Evolutionary conservation across 30 jellyfish, hydroid and myxozoan genomes (phyloP), one percentile per base, ranked within the genome.

Genomic region (Aurelia coerulea): DNA sequence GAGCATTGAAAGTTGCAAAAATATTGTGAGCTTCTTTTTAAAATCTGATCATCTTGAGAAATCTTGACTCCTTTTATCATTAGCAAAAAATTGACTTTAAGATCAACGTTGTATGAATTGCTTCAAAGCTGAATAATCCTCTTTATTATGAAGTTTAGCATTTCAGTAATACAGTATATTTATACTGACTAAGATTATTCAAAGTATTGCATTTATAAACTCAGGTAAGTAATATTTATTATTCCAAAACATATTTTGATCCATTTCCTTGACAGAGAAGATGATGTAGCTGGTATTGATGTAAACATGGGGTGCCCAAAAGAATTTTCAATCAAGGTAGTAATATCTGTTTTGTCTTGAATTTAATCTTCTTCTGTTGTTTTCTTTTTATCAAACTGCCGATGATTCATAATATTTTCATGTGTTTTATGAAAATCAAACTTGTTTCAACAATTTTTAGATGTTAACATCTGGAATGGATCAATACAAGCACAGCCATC

Each of bases 281-380:
- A 96, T 33, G 99, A 96, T 79, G 97, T 96, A 34, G 96, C 97
- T 65, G 99, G 97, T 10, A 78, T 96, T 66, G 99, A 96, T 77
- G 79, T 96, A 9, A 96, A 96, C 80, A 96, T 96, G 99, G 99
- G 99, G 9, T 96, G 99, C 80, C 99, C 99, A 14, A 96, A 96
- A 78, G 97, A 96, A 51, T 96, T 96, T 69, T 96, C 99, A 34
- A 90, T 96, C 74, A 87, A 95, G 92, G 99, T 95, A 60, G 5
- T 17, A 23, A n/a, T n/a, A 16, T 1, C 23, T 70, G 50, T 37
- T 5, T 2, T 46, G 56, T 46, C 56, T 46, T 46, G 13, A 9
- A 65, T 15, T 15, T 23, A 15, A 3, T 33, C 17, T 19, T 15
- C 18, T 11, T 19, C 71, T 62, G 11, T 11, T 18, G 14, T 62